phyloP scores from a whole-genome alignment of 2,888 invertebrate genomes.

The Chloromyia formosa region DNA sequence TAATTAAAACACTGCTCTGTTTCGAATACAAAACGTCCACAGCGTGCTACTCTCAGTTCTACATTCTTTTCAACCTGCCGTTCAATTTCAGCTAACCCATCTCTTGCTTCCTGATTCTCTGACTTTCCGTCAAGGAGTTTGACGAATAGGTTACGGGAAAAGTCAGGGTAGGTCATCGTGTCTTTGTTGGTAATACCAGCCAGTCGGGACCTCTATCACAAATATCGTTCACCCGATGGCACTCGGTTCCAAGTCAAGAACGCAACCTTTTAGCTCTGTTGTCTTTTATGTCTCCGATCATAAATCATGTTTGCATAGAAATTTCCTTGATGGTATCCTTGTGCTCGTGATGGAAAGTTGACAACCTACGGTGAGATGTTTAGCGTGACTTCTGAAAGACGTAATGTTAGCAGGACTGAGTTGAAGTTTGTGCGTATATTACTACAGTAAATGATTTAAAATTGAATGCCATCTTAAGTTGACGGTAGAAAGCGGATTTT shows the following conservation, averaged over 20 bases:
- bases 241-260: not conserved
- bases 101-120: not conserved
- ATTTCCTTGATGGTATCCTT: not conserved
- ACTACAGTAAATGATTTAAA: no score
- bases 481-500: no score
- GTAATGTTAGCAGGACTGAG: no score
- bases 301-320: constrained; percentile 1
- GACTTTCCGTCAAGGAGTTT: not conserved
- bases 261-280: not conserved
- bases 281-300: not conserved
- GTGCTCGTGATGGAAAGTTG: not conserved
- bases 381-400: no score
- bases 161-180: not conserved
- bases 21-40: not conserved
- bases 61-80: not conserved
- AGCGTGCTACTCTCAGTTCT: not conserved
- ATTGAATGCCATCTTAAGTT: no score
- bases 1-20: not conserved
- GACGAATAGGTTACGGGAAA: not conserved
- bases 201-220: not conserved
- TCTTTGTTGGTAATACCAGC: not conserved
- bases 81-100: not conserved
- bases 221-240: not conserved
- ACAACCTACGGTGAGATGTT: no score
- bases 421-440: no score